A percentile compares a stretch with the other conserved stretches of the same genome.
These are phyloP conservation scores for Chloroceryle inda DNA, from an alignment of 2,797 vertebrate species.

Conservation along the genomic window DNA sequence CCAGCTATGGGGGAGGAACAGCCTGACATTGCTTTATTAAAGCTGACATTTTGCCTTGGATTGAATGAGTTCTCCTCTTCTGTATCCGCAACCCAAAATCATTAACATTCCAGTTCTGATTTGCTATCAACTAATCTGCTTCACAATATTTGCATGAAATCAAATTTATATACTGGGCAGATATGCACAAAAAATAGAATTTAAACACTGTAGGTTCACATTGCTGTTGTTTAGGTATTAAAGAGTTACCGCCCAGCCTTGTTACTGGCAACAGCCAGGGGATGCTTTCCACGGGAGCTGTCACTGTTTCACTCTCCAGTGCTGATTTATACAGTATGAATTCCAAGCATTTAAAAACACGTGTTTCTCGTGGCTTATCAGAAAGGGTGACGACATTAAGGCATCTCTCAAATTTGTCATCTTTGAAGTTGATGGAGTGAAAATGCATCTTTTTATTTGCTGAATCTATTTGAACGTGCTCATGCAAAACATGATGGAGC, in stretches of 20 bases:
- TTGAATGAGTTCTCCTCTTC: slow-evolving; percentile 32
- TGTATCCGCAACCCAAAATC: not conserved
- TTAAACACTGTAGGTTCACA: not conserved
- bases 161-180: slow-evolving; percentile 26
- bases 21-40: slow-evolving; percentile 59
- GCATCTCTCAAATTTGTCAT: slow-evolving; percentile 4
- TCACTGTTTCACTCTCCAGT: not conserved
- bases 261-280: not conserved
- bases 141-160: slow-evolving; percentile 67
- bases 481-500: not conserved
- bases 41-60: slow-evolving; percentile 59
- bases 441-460: not conserved
- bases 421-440: not conserved
- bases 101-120: slow-evolving; percentile 41
- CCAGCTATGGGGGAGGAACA: slow-evolving; percentile 42
- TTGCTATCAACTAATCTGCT: slow-evolving; percentile 21
- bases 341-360: slow-evolving; percentile 9
- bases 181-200: not conserved
- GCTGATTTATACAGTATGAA: slow-evolving; percentile 1
- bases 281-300: not conserved
- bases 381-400: not conserved
- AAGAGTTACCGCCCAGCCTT: not conserved
- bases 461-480: not conserved
- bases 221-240: slow-evolving; percentile 9
- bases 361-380: not conserved